Evolutionary conservation across 2,797 vertebrate species (phyloP).

Genomic region (Scolopax bukidnonensis): DNA sequence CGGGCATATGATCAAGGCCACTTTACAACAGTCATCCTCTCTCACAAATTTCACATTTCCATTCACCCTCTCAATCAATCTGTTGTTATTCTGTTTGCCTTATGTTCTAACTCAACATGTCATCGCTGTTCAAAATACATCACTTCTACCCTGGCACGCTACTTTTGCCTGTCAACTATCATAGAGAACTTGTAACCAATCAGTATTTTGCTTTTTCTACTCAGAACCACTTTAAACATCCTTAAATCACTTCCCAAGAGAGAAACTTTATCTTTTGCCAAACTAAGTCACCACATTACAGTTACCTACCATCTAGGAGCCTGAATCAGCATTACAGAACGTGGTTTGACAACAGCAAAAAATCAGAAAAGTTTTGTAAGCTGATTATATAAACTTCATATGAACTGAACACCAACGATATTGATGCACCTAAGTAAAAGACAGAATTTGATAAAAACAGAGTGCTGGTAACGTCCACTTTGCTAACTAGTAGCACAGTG

Average conservation of each 20-base stretch:
- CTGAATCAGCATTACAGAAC: neutral
- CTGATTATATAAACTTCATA: neutral
- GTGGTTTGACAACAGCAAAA: neutral
- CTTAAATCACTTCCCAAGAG: neutral
- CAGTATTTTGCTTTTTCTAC: neutral
- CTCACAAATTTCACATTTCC: slow-evolving; percentile 32
- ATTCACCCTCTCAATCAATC: slow-evolving; percentile 63
- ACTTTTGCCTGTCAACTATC: slow-evolving; percentile 49
- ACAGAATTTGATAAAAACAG: neutral
- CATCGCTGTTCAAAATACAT: slow-evolving; percentile 51
- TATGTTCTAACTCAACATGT: slow-evolving; percentile 70
- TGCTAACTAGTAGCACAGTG: neutral
- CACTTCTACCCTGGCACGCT: slow-evolving; percentile 4
- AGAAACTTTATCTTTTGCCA: neutral
- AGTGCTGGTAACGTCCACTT: neutral
- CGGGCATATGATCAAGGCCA: neutral
- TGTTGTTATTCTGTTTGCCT: slow-evolving; percentile 71
- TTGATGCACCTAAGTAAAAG: neutral
- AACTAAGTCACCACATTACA: neutral
- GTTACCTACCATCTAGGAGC: neutral
- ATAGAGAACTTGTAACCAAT: slow-evolving; percentile 46
- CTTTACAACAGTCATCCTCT: slow-evolving; percentile 29
- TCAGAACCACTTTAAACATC: neutral
- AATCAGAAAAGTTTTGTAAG: neutral
- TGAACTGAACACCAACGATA: neutral